phyloP scores from a whole-genome alignment of 1,140 invertebrate genomes.

The Bombyx mandarina region DNA sequence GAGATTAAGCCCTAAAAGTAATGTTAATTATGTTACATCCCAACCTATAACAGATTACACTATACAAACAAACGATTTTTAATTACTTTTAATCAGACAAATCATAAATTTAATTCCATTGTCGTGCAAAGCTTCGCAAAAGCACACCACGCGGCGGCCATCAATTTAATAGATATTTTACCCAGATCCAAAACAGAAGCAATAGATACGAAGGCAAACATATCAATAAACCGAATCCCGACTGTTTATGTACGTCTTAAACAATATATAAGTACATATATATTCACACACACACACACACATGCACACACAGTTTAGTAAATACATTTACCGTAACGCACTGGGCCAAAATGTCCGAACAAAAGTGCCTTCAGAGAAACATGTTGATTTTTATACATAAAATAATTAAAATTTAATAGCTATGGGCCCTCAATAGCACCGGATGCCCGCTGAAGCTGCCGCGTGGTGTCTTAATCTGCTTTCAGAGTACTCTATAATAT shows the following conservation, averaged over 20 bases:
- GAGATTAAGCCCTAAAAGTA: no score
- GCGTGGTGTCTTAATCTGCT: slow-evolving; percentile 43
- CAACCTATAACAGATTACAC: no score
- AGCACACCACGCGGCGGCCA: slow-evolving; percentile 46
- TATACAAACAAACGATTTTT: no score
- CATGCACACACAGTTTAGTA: no score
- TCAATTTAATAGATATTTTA: slow-evolving; percentile 60
- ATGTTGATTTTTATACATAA: slow-evolving; percentile 83
- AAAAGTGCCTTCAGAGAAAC: slow-evolving; percentile 86
- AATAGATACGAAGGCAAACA: slow-evolving; percentile 53
- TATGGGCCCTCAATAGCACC: slow-evolving; percentile 88
- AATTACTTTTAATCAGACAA: no score
- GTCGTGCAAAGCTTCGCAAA: slow-evolving; percentile 20
- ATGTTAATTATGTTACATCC: no score
- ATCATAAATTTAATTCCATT: no score
- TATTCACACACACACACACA: no score
- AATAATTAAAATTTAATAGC: slow-evolving; percentile 78
- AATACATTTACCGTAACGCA: slow-evolving; percentile 59
- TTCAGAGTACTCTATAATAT: neutral
- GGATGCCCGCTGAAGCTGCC: slow-evolving; percentile 77
- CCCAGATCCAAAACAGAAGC: slow-evolving; percentile 62
- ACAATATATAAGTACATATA: neutral
- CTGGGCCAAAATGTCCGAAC: slow-evolving; percentile 90
- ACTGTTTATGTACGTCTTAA: slow-evolving; percentile 24
- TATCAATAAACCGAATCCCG: slow-evolving; percentile 55